phyloP scores from a whole-genome alignment of 2,113 vertebrate genomes.

The Cichladusa arquata region DNA sequence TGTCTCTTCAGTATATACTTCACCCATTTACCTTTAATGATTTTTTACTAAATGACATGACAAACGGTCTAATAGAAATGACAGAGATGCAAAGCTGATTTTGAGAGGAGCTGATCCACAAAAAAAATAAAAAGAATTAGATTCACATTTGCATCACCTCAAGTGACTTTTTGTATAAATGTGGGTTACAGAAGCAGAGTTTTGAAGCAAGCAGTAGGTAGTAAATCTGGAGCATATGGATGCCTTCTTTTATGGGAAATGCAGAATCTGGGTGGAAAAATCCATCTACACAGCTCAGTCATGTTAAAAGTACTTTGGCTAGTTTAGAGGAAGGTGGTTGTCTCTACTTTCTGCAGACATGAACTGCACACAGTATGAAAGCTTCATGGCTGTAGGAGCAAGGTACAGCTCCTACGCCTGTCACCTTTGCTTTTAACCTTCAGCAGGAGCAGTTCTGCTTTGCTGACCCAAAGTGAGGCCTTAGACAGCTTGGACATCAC shows the following conservation, averaged over 20 bases:
- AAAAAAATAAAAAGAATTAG: not conserved
- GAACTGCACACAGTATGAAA: not conserved
- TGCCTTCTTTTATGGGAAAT: conserved; percentile 16
- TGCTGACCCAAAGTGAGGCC: not conserved
- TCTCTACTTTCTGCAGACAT: not conserved
- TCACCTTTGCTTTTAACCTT: not conserved
- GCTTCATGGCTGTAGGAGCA: not conserved
- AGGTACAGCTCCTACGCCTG: not conserved
- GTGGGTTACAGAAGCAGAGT: conserved; percentile 17
- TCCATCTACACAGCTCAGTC: not conserved
- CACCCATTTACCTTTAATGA: not conserved
- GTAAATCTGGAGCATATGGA: conserved; percentile 51
- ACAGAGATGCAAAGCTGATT: not conserved
- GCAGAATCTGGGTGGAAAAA: not conserved
- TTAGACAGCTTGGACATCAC: not conserved
- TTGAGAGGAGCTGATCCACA: not conserved
- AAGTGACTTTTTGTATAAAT: not conserved
- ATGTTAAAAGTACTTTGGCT: conserved; percentile 24
- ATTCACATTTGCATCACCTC: conserved; percentile 15
- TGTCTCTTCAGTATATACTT: not conserved
- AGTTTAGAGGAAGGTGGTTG: not conserved
- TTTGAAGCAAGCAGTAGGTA: conserved; percentile 39
- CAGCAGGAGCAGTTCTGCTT: not conserved
- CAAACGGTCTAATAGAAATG: not conserved
- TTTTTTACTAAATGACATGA: not conserved